Base-by-base conservation (phyloP, 2,797 vertebrate species). In the Notoglanidium macrostoma region DNA sequence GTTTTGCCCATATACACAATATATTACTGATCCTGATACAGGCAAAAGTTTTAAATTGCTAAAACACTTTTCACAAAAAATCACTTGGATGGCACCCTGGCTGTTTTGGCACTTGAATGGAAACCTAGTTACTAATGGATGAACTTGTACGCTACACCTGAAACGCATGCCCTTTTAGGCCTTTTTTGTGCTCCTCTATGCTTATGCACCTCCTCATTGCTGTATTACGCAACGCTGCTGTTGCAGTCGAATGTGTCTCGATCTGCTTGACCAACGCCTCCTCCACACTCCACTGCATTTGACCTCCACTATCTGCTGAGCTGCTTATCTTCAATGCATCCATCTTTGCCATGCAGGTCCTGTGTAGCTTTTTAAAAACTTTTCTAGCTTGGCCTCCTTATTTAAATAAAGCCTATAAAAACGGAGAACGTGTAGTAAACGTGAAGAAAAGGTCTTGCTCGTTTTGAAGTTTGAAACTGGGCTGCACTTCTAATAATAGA, bases 401-500 rank as follows among this genome's bases (percentile, higher is more conserved):
- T 83, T 51, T 51, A 54, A 21, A 35, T 54, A 11, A 82, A 67
- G 8, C 2, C 9, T 32, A 14, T 21, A 49, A 32, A 32, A 54
- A 7, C 3, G 6, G 32, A 4, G 10, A 51, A 67, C 21, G 5
- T 51, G 11, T 8, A 26, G 57, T 17, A 51, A 11, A 17, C 14
- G 6, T 29, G 49, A 79, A 40, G 32, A 83, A 61, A 29, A 57
- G 19, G 21, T 54, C 51, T 29, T 49, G 54, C 44, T 61, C 11
- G 17, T 84, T 73, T 85, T 73, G 23, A 80, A 55, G 49, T 59
- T 40, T 72, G 77, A 86, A 80, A 59, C 85, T 81, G 65, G 85
- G 85, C 35, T 86, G 35, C 40, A 46, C 15, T 63, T 63, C 70
- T 85, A 85, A 76, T 76, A 77, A 65, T 85, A 85, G 72, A 61